Base-by-base conservation (phyloP, 2,113 vertebrate genomes). In the Amphilophus citrinellus region DNA sequence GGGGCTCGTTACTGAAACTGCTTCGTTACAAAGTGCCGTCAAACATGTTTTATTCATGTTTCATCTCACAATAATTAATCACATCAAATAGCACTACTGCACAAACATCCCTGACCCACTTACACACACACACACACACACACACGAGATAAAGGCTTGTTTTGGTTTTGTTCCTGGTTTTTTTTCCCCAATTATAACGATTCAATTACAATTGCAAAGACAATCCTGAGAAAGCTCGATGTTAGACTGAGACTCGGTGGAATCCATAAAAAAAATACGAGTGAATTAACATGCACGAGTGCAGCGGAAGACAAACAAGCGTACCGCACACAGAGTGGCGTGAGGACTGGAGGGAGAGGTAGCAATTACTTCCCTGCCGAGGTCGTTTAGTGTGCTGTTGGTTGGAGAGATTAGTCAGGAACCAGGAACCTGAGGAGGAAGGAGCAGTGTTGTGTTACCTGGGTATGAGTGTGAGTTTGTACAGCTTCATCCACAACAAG, bases 11-110 rank as follows among this genome's bases (percentile, higher is more conserved):
- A 80, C 80, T 78, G 78, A 66, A 88, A 8, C 61, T 17, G 59
- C 61, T 59, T 85, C 44, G 30, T 90, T 85, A 88, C 83, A 85
- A 75, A 89, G 9, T 84, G 65, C 53, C 30, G 30, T 80, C 58
- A 86, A 76, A 78, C 76, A 83, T 20, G 59, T 86, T 91, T 91
- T 90, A 88, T 87, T 92, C 80, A 88, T 88, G 73, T 82, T 84
- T 87, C 80, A 76, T 82, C 77, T 78, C 60, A 83, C 59, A 68
- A 37, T 83, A 65, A 58, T 85, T 88, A 79, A 82, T 82, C 60
- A 77, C 76, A 88, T 82, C 82, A 88, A 59, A 66, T 27, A 88
- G 47, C 68, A 58, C 50, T 7, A 10, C 75, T 79, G 61, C 78
- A 84, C 88, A 84, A 80, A 88, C 84, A 85, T 71, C 13, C 22